Evolutionary conservation across 2,113 vertebrate species (phyloP), one percentile per base, ranked within the genome.

Genomic region (Gambusia holbrooki): DNA sequence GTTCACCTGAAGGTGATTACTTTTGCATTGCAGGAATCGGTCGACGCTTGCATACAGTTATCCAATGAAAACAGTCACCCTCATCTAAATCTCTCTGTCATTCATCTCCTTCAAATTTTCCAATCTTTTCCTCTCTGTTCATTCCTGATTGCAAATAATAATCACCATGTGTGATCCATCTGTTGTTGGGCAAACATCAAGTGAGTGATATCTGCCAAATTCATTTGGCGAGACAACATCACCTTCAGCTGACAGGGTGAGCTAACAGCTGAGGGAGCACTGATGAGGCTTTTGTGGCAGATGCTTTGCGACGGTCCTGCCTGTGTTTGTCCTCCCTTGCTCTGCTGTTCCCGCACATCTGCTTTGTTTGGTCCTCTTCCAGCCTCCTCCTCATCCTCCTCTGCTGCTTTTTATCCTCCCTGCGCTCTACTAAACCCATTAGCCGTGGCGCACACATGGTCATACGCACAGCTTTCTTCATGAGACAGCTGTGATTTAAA

Each of bases 141-240:
- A 29, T 54, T 77, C 62, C 29, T 74, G n/a, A 82, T 69, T 69
- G n/a, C 27, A 1, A 84, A 83, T 81, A 85, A 80, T 84, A 84
- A 82, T 86, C 84, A 35, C 79, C 86, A 83, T 83, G 81, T 88
- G 83, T 19, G 69, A 70, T 79, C 88, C 87, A 73, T 89, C 85
- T 93, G 88, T 85, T 90, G 81, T 88, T 87, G 88, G 82, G 71
- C 75, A 90, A 91, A 90, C 86, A 84, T 82, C 71, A 81, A 71
- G 80, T 81, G 74, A 81, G 68, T 42, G 69, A 83, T 87, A 78
- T 81, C 85, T 82, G 90, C 88, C 88, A 90, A 79, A 85, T 70
- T 68, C 54, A 35, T 69, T 90, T 90, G 89, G 90, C 88, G 40
- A 82, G 79, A 80, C 81, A 27, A 82, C 51, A 25, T 58, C 79